phyloP scores from a whole-genome alignment of 2,797 vertebrate species.

The Anguilla megastoma region DNA sequence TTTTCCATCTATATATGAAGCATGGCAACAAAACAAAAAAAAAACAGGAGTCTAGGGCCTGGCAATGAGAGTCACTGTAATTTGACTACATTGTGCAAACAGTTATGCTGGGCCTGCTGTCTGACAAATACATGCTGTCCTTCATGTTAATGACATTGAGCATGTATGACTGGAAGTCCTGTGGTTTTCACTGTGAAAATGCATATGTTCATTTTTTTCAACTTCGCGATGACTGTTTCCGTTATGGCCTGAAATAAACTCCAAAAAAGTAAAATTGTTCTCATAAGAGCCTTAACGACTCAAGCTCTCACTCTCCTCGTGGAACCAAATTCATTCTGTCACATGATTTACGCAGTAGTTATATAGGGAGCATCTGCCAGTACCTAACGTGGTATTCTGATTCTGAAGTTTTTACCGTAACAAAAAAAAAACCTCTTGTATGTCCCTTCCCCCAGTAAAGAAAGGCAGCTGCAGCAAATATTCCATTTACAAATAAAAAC shows the following conservation, averaged over 20 bases:
- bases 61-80: neutral
- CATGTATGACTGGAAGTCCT: neutral
- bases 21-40: neutral
- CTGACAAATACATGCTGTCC: neutral
- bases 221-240: neutral
- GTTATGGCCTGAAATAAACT: neutral
- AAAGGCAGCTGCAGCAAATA: conserved; percentile 50
- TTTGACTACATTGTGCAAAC: neutral
- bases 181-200: neutral
- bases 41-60: neutral
- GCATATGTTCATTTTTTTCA: neutral
- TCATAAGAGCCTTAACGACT: neutral
- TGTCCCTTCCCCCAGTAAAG: conserved; percentile 18
- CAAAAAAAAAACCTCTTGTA: neutral
- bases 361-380: neutral
- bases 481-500: conserved; percentile 58
- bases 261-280: neutral
- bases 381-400: neutral
- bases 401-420: neutral
- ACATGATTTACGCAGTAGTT: neutral
- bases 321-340: neutral
- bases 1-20: neutral
- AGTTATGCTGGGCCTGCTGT: too few species aligned
- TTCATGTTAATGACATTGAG: neutral
- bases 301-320: neutral